These are phyloP conservation scores for Drosophila meridionalis DNA, from an alignment of 2,888 invertebrate species.

Conservation along the genomic window DNA sequence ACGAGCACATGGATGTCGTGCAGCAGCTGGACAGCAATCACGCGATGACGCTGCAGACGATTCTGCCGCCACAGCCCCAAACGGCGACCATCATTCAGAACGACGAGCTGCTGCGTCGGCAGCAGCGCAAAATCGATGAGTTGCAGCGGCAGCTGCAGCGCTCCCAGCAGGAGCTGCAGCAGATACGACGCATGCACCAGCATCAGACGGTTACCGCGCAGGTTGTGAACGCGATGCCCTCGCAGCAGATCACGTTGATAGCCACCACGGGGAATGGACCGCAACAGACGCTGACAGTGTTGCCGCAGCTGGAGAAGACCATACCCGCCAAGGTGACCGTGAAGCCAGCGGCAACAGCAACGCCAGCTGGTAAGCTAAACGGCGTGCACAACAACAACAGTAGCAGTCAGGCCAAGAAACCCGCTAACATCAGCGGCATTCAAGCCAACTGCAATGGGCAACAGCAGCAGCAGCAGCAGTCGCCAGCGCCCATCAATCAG, in stretches of 20 bases:
- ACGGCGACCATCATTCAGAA: slow-evolving; percentile 85
- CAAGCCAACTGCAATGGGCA: slow-evolving; percentile 36
- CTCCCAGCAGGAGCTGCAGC: slow-evolving; percentile 90
- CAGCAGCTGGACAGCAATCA: slow-evolving; percentile 83
- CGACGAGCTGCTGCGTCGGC: slow-evolving; percentile 93
- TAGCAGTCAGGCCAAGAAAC: slow-evolving; percentile 37
- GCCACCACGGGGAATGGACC: slow-evolving; percentile 69
- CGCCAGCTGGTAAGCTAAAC: slow-evolving; percentile 52
- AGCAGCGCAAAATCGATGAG: slow-evolving; percentile 94
- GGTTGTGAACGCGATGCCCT: slow-evolving; percentile 76
- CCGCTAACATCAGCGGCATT: slow-evolving; percentile 32
- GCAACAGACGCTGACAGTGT: slow-evolving; percentile 74
- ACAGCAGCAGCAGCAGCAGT: slow-evolving; percentile 40
- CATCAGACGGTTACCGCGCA: slow-evolving; percentile 76
- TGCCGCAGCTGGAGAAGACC: slow-evolving; percentile 75
- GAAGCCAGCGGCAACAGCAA: slow-evolving; percentile 46
- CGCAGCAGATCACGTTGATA: slow-evolving; percentile 83
- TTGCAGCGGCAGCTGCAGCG: slow-evolving; percentile 92
- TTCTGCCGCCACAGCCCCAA: slow-evolving; percentile 80
- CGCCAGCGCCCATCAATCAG: slow-evolving; percentile 82
- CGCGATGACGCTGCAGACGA: slow-evolving; percentile 78
- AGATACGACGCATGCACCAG: slow-evolving; percentile 86
- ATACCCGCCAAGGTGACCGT: slow-evolving; percentile 75
- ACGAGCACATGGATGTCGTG: slow-evolving; percentile 85
- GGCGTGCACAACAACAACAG: slow-evolving; percentile 35